These are phyloP conservation scores for Orcinus orca DNA, from an alignment of 2,113 vertebrate genomes.

Conservation along the genomic window DNA sequence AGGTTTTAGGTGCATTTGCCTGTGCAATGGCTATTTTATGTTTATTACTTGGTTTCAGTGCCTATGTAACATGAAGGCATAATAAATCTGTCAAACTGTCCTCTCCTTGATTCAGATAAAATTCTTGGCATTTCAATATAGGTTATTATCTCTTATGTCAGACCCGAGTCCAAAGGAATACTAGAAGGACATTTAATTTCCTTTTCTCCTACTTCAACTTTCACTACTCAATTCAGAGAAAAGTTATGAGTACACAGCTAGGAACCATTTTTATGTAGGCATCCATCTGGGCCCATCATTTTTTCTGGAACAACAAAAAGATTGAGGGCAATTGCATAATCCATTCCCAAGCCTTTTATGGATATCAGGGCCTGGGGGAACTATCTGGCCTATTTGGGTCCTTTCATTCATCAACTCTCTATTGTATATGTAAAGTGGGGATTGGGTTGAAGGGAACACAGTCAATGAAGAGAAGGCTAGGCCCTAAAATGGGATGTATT, in stretches of 20 bases:
- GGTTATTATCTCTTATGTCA: conserved; percentile 52
- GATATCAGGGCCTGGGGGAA: background rate
- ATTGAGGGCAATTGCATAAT: conserved; percentile 38
- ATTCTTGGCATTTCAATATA: conserved; percentile 48
- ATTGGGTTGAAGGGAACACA: background rate
- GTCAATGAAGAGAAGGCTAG: background rate
- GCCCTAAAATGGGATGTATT: background rate
- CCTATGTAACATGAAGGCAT: conserved; percentile 24
- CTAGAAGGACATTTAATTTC: conserved; percentile 35
- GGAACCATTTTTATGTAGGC: conserved; percentile 26
- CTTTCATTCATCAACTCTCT: conserved; percentile 1
- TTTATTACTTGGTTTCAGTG: conserved; percentile 31
- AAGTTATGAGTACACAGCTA: conserved; percentile 28
- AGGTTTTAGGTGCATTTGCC: background rate
- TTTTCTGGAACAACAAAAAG: conserved; percentile 37
- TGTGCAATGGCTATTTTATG: conserved; percentile 6
- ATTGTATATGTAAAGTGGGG: background rate
- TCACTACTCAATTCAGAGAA: conserved; percentile 45
- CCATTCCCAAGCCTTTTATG: background rate
- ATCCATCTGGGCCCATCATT: conserved; percentile 32
- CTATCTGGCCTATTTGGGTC: background rate
- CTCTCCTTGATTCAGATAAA: conserved; percentile 36
- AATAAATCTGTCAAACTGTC: conserved; percentile 38
- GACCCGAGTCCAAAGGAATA: conserved; percentile 39
- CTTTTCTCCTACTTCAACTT: conserved; percentile 56